These are phyloP conservation scores for Tonatia bakeri DNA, from an alignment of 2,113 vertebrate genomes.

Conservation along the genomic window DNA sequence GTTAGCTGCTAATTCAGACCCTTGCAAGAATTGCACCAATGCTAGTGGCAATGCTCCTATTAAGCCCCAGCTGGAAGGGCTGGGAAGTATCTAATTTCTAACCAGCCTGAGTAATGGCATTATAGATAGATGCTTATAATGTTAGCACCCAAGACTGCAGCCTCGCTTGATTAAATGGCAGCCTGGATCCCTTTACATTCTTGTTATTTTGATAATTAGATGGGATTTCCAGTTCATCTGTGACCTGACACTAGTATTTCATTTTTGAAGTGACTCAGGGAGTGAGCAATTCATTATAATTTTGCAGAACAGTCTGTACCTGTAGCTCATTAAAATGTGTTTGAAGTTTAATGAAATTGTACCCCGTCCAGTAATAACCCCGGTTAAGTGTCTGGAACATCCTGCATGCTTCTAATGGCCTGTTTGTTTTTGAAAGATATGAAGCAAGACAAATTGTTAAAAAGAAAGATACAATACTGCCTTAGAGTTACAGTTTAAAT, in stretches of 20 bases:
- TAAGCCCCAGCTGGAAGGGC: slow-evolving; percentile 38
- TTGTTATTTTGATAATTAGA: slow-evolving; percentile 55
- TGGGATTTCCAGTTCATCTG: slow-evolving; percentile 39
- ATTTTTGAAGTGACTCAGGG: slow-evolving; percentile 32
- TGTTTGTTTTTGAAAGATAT: slow-evolving; percentile 32
- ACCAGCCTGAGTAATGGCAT: slow-evolving; percentile 31
- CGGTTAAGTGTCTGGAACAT: not conserved
- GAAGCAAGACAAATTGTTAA: slow-evolving; percentile 46
- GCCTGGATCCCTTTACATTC: slow-evolving; percentile 17
- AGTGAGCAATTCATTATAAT: slow-evolving; percentile 4
- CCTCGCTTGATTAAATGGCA: not conserved
- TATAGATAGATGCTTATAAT: slow-evolving; percentile 42
- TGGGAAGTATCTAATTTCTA: slow-evolving; percentile 45
- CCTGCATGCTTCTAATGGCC: not conserved
- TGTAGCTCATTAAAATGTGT: slow-evolving; percentile 49
- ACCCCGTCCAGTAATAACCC: slow-evolving; percentile 36
- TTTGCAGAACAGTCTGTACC: slow-evolving; percentile 44
- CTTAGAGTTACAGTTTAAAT: slow-evolving; percentile 46
- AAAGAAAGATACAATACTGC: slow-evolving; percentile 56
- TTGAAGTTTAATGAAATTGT: slow-evolving; percentile 50
- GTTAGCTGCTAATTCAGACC: not conserved
- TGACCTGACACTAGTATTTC: slow-evolving; percentile 39
- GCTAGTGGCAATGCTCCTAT: not conserved
- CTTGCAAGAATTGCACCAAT: not conserved
- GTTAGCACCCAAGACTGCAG: slow-evolving; percentile 34